Base-by-base conservation (phyloP, 2,113 vertebrate species). In the Saccopteryx bilineata region DNA sequence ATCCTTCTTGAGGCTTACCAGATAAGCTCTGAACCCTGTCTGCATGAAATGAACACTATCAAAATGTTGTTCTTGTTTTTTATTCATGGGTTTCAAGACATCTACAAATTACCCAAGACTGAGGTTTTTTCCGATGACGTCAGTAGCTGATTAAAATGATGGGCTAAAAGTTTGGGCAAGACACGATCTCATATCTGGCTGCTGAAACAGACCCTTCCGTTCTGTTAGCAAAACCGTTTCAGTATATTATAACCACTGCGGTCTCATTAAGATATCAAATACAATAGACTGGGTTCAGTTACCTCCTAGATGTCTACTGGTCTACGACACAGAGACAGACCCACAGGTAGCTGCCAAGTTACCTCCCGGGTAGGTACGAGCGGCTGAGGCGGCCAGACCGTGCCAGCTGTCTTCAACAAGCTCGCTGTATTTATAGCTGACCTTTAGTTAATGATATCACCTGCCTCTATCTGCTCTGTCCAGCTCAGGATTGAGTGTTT, bases 371-470 rank as follows among this genome's bases (percentile, higher is more conserved):
- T 56, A 18, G 24, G 46, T 66, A 82, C 78, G 87, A 61, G 17
- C 75, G 81, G 80, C 18, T 54, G 61, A 90, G 52, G 79, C 87
- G 46, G 26, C 26, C 68, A 54, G 28, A 76, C 18, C 26, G 65
- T 87, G 17, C 18, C 15, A 93, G 4, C 74, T 85, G 68, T 68
- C 76, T 72, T 81, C 31, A 84, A 61, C 31, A 61, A 94, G 48
- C 76, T 90, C 10, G 39, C 39, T 63, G 1, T 93, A 88, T 95
- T 94, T 88, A 68, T 76, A 65, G 39, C 21, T 94, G 84, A 92
- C 94, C 92, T 97, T 96, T 94, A 39, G 58, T 58, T 95, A 95
- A 96, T 91, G 85, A 94, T 66, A 65, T 89, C 96, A 89, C 79
- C 91, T 96, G 58, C 31, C 54, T 84, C 78, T 94, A 5, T 71